Percentiles rank a stretch among this genome's conserved stretches.
Conservation (phyloP, 37 sponge, comb jelly and placozoan genomes). For the Diacarnus erythraeanus region DNA sequence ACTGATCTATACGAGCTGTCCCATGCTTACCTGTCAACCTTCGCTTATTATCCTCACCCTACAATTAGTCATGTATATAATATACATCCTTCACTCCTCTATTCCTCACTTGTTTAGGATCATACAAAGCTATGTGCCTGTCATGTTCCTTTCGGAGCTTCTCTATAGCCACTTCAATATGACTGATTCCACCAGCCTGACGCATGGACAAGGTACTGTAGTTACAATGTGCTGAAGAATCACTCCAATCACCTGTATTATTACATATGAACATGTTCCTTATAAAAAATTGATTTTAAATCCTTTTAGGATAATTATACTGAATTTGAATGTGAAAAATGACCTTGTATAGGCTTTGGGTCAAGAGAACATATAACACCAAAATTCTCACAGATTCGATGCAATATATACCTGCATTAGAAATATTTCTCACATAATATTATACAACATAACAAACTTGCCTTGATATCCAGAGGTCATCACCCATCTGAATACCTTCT, state of each 20-base stretch:
- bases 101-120: slow-evolving; percentile 66
- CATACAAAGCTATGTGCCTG: slow-evolving; percentile 86
- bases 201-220: slow-evolving; percentile 84
- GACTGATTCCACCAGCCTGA: slow-evolving; percentile 72
- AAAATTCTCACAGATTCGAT: slow-evolving; percentile 89
- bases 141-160: slow-evolving; percentile 64
- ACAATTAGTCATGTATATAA: too few species aligned
- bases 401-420: slow-evolving; percentile 74
- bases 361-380: slow-evolving; percentile 80
- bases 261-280: too few species aligned
- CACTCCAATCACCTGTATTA: slow-evolving; percentile 95
- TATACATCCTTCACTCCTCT: too few species aligned
- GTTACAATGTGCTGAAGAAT: slow-evolving; percentile 94
- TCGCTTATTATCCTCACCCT: slow-evolving; percentile 90
- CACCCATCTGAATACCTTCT: slow-evolving; percentile 89
- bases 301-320: too few species aligned
- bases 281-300: too few species aligned
- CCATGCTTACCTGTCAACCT: slow-evolving; percentile 94
- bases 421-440: neutral
- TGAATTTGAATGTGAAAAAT: too few species aligned
- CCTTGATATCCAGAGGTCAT: slow-evolving; percentile 94
- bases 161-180: slow-evolving; percentile 82
- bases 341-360: slow-evolving; percentile 86
- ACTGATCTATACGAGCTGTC: slow-evolving; percentile 77
- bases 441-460: neutral